These are phyloP conservation scores for Uromys caudimaculatus DNA, from an alignment of 2,797 vertebrate genomes.

Conservation along the genomic window DNA sequence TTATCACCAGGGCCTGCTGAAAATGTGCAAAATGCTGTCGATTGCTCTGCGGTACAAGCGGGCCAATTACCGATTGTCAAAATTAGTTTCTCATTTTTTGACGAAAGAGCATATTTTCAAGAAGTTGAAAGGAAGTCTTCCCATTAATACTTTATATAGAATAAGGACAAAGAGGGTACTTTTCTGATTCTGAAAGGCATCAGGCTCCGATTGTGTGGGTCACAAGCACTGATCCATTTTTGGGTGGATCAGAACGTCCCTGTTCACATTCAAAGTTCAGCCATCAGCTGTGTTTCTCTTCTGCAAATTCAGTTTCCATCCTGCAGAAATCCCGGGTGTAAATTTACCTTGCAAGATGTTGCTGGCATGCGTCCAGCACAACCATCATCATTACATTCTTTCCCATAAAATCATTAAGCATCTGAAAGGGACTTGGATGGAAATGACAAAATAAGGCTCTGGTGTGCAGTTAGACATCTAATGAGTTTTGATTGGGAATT, in stretches of 20 bases:
- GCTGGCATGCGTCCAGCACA: slow-evolving; percentile 14
- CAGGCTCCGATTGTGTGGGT: slow-evolving; percentile 58
- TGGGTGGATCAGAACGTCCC: not conserved
- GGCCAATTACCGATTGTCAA: not conserved
- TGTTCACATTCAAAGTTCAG: not conserved
- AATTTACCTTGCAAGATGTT: slow-evolving; percentile 29
- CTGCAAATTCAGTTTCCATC: slow-evolving; percentile 30
- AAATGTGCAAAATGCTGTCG: not conserved
- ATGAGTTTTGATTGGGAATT: slow-evolving; percentile 61
- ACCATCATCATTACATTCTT: slow-evolving; percentile 57
- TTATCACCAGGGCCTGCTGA: not conserved
- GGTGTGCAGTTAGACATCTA: slow-evolving; percentile 35
- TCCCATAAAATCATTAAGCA: slow-evolving; percentile 64
- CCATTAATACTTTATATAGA: slow-evolving; percentile 48
- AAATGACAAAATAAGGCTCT: slow-evolving; percentile 59
- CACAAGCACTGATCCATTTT: slow-evolving; percentile 27
- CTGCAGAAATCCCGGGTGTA: not conserved
- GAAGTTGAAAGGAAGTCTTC: not conserved
- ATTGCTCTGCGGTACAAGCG: not conserved
- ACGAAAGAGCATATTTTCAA: slow-evolving; percentile 38
- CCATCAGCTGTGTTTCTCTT: slow-evolving; percentile 39
- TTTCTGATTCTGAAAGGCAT: slow-evolving; percentile 54
- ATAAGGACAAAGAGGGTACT: not conserved
- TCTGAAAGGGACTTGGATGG: slow-evolving; percentile 63
- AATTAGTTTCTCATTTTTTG: slow-evolving; percentile 6